A percentile compares a stretch with the other conserved stretches of the same genome.
phyloP scores from a whole-genome alignment of 1,140 invertebrate genomes.

The Zaprionus ornatus region DNA sequence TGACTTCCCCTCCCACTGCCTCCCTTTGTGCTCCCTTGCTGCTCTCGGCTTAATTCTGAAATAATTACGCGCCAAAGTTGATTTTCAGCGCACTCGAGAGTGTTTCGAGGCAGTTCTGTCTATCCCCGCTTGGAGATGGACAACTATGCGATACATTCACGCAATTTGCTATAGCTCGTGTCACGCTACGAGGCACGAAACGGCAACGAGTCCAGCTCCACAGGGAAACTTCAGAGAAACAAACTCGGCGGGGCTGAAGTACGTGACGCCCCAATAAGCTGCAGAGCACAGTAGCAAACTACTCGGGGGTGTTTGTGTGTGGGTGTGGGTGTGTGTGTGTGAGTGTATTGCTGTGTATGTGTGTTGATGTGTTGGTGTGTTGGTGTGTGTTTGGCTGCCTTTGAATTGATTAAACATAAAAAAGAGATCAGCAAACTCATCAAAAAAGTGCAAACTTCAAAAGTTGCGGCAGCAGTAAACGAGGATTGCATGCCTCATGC shows the following conservation, averaged over 20 bases:
- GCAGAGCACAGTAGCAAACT: slow-evolving; percentile 33
- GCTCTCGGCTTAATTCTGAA: slow-evolving; percentile 46
- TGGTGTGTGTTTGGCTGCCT: slow-evolving; percentile 14
- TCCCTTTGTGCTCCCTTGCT: not conserved
- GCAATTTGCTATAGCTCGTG: not conserved
- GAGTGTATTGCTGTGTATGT: slow-evolving; percentile 10
- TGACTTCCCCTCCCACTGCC: not conserved
- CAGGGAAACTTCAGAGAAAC: slow-evolving; percentile 10
- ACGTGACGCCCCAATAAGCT: slow-evolving; percentile 59
- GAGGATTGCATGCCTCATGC: not conserved
- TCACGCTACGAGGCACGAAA: not conserved
- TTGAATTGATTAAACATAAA: slow-evolving; percentile 59
- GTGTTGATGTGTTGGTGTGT: slow-evolving; percentile 1
- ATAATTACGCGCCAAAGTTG: slow-evolving; percentile 62
- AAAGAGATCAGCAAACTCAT: slow-evolving; percentile 59
- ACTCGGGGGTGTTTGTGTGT: slow-evolving; percentile 2
- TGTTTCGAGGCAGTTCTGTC: slow-evolving; percentile 9
- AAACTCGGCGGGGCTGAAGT: slow-evolving; percentile 39
- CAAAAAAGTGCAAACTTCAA: slow-evolving; percentile 33
- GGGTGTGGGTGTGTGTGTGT: slow-evolving; percentile 2
- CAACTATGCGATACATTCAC: not conserved
- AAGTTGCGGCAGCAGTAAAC: slow-evolving; percentile 25
- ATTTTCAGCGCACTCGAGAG: slow-evolving; percentile 40
- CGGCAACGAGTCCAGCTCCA: not conserved
- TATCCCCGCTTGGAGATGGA: not conserved